Evolutionary conservation across 2,113 vertebrate genomes (phyloP), one percentile per base, ranked within the genome.

Genomic region (Forbesichthys agassizii): DNA sequence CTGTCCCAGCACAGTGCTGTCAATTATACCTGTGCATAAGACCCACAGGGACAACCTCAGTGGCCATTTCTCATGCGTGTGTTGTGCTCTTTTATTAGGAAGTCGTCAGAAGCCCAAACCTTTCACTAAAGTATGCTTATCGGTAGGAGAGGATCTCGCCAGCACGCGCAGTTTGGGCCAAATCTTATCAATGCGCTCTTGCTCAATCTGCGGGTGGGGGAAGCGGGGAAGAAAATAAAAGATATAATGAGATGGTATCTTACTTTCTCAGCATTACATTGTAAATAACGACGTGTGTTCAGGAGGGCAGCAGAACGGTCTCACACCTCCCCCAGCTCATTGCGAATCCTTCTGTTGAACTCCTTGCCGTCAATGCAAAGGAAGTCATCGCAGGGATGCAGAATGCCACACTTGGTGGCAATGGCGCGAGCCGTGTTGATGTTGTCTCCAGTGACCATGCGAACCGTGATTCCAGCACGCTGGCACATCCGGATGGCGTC

Each of bases 401-500:
- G 88, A 82, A 99, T 98, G 27, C 97, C 95, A 84, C 98, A 99
- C 79, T 99, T 99, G 72, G 88, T 82, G 59, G 98, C 95, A 74
- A 99, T 99, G 84, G 98, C 96, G 14, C 97, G 94, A 51, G 98
- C 98, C 2, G 98, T 99, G 71, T 98, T 96, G 71, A 99, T 98
- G 89, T 99, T 99, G 89, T 99, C 98, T 1, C 98, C 98, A 0
- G 98, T 99, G 74, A 99, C 98, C 98, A 99, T 99, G 47, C 98
- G 95, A 48, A 99, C 97, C 3, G 98, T 99, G 88, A 99, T 99
- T 66, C 98, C 98, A 54, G 98, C 96, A 63, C 94, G 92, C 65
- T 99, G 97, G 76, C 98, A 99, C 86, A 95, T 98, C 33, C 89
- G 95, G 85, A 99, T 99, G 88, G 98, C 96, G 46, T 98, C 96